These are phyloP conservation scores for Amniataba percoides DNA, from an alignment of 2,797 vertebrate genomes.

Conservation along the genomic window DNA sequence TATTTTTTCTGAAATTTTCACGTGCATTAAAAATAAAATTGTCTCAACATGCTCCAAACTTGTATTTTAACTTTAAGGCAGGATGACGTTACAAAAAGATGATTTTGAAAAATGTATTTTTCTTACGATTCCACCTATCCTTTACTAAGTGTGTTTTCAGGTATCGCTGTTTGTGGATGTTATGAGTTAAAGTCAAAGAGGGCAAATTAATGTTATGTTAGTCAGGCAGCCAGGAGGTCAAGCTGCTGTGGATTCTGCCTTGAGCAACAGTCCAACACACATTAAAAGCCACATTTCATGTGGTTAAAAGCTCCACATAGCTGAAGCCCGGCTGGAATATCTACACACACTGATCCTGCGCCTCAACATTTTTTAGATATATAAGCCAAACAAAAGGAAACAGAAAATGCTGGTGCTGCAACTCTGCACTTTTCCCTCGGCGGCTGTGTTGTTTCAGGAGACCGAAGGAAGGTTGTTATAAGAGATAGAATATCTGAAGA, in stretches of 20 bases:
- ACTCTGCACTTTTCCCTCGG: not conserved
- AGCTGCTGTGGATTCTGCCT: not conserved
- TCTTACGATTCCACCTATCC: too few relatives aligned
- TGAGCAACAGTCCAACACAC: not conserved
- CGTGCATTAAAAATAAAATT: not conserved
- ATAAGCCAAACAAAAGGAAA: constrained; percentile 32
- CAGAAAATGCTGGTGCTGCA: not conserved
- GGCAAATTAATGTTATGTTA: not conserved
- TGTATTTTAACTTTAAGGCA: not conserved
- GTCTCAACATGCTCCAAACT: not conserved
- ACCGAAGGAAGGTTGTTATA: not conserved
- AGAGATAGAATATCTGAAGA: constrained; percentile 15
- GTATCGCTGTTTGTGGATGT: not conserved
- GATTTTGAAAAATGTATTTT: too few relatives aligned
- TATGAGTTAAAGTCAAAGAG: not conserved
- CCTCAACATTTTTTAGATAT: not conserved
- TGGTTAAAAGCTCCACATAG: not conserved
- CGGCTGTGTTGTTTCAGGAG: constrained; percentile 45
- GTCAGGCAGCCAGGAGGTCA: not conserved
- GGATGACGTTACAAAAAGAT: too few relatives aligned
- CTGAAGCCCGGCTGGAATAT: not conserved
- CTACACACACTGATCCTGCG: not conserved
- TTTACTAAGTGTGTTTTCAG: too few relatives aligned
- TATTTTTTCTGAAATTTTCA: not conserved
- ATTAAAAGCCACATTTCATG: not conserved